phyloP scores from a whole-genome alignment of 1,140 invertebrate genomes.

The Caenorhabditis briggsae region DNA sequence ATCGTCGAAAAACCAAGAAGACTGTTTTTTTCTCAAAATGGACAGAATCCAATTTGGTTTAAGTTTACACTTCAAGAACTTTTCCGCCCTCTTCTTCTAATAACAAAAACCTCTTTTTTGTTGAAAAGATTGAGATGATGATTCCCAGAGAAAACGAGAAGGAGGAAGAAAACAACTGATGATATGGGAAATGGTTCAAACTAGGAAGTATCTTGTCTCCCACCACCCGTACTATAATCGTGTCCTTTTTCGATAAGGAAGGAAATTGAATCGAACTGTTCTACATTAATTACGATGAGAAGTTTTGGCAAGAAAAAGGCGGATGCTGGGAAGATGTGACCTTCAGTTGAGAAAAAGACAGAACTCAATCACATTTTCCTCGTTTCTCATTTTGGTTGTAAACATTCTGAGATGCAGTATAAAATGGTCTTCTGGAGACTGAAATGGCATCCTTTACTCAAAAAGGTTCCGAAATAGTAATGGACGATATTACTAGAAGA shows the following conservation, averaged over 20 bases:
- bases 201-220: neutral
- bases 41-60: neutral
- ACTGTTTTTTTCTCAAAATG: too few relatives aligned
- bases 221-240: neutral
- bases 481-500: slow-evolving; percentile 40
- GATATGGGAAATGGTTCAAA: neutral
- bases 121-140: neutral
- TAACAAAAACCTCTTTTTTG: neutral
- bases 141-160: slow-evolving; percentile 3
- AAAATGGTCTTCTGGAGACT: neutral
- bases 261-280: neutral
- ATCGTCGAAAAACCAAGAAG: neutral
- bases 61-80: neutral
- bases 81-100: neutral
- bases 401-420: neutral
- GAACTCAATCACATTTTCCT: slow-evolving; percentile 16
- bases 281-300: neutral
- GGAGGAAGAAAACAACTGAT: neutral
- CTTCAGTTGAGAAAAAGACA: neutral
- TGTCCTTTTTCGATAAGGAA: neutral
- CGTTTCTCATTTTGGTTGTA: slow-evolving; percentile 23
- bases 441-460: neutral
- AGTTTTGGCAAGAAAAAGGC: neutral
- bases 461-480: neutral
- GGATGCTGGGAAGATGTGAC: neutral